Conservation (phyloP, 1,140 invertebrate genomes). For the Dryas iulia region DNA sequence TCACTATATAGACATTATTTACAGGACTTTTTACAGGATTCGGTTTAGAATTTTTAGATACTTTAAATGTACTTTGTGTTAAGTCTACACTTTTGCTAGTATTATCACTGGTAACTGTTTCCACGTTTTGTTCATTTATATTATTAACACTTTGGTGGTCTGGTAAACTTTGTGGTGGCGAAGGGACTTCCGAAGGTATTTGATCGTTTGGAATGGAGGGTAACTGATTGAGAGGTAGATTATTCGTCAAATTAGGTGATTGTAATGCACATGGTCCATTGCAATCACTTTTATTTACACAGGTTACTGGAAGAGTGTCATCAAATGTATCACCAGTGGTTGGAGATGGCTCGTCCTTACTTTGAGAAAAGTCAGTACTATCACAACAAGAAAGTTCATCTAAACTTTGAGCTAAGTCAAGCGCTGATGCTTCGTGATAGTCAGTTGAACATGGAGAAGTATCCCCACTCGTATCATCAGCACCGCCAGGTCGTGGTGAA, state of each 20-base stretch:
- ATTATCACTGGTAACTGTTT: conserved; percentile 18
- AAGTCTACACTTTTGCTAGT: conserved; percentile 16
- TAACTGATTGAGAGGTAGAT: conserved; percentile 54
- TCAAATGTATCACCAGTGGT: conserved; percentile 36
- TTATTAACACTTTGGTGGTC: conserved; percentile 27
- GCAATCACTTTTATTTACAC: conserved; percentile 39
- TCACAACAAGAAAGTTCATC: conserved; percentile 67
- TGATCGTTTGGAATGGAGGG: conserved; percentile 58
- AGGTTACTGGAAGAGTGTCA: conserved; percentile 33
- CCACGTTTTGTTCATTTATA: conserved; percentile 10
- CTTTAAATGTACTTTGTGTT: conserved; percentile 6
- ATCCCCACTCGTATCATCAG: conserved; percentile 68
- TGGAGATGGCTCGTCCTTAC: conserved; percentile 64
- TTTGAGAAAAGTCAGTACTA: conserved; percentile 70
- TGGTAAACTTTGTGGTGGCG: conserved; percentile 35
- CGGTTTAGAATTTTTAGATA: neutral
- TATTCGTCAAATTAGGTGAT: conserved; percentile 36
- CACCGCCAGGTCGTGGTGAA: conserved; percentile 49
- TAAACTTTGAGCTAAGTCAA: conserved; percentile 69
- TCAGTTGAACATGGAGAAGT: conserved; percentile 72
- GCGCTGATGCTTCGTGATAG: conserved; percentile 72
- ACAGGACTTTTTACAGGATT: neutral
- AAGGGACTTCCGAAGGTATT: conserved; percentile 44
- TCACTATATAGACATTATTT: conserved; percentile 22
- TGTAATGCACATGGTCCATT: conserved; percentile 36